A percentile compares a stretch with the other conserved stretches of the same genome.
Evolutionary conservation across 2,113 vertebrate species (phyloP).

Genomic region (Axis porcinus): DNA sequence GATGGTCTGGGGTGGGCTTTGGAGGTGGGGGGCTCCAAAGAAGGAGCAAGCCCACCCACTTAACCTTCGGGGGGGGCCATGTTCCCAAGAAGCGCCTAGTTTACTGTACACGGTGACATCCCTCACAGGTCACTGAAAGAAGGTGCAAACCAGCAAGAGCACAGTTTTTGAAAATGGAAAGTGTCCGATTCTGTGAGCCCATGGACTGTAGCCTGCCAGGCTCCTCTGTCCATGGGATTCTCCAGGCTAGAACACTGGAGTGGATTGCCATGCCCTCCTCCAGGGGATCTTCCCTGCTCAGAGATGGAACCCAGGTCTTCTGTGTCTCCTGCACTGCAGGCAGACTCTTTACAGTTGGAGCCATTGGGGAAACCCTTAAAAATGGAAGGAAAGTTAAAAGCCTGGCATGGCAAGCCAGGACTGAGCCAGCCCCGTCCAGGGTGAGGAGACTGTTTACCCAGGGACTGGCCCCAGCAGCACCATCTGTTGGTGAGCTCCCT

Average conservation of each 20-base stretch:
- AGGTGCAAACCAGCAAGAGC: not conserved
- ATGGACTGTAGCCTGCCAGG: not conserved
- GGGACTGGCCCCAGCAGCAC: not conserved
- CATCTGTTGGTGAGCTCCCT: slow-evolving; percentile 23
- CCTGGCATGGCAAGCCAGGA: not conserved
- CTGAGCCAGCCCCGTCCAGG: not conserved
- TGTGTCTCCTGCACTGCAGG: not conserved
- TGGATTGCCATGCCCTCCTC: not conserved
- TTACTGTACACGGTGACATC: fast-evolving
- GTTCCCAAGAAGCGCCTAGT: not conserved
- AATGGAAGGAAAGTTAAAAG: not conserved
- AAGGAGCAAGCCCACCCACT: not conserved
- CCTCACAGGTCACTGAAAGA: not conserved
- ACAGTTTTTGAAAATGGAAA: not conserved
- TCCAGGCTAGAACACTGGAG: not conserved
- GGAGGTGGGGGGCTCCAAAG: not conserved
- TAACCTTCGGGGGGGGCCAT: not conserved
- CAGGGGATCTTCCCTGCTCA: not conserved
- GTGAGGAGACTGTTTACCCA: not conserved
- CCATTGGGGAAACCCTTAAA: not conserved
- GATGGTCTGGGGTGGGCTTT: not conserved
- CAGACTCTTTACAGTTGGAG: not conserved
- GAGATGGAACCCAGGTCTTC: not conserved
- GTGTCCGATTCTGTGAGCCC: not conserved
- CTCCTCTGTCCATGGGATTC: not conserved